These are phyloP conservation scores for Sphenodon punctatus DNA, from an alignment of 2,797 vertebrate genomes.

Conservation along the genomic window DNA sequence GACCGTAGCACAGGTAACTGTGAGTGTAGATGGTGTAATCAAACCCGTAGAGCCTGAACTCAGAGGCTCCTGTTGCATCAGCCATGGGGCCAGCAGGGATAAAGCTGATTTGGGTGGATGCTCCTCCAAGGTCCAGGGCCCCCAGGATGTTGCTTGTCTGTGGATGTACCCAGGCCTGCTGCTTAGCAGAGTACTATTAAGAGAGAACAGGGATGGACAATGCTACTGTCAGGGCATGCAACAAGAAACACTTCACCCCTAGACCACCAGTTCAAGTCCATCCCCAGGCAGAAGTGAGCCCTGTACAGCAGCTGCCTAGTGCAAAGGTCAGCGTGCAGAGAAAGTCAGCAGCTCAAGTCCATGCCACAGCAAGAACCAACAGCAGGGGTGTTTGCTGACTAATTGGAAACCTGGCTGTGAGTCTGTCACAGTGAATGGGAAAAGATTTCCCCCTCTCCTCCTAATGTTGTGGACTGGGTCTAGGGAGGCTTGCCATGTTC, in stretches of 20 bases:
- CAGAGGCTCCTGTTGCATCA: slow-evolving; percentile 50
- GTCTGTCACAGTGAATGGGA: too few species aligned
- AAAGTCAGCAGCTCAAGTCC: too few species aligned
- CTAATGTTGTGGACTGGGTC: too few species aligned
- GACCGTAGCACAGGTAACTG: slow-evolving; percentile 88
- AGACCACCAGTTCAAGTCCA: background rate
- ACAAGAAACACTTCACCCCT: background rate
- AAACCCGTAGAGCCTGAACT: slow-evolving; percentile 81
- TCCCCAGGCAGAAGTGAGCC: background rate
- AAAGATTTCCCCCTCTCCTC: too few species aligned
- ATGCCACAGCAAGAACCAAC: too few species aligned
- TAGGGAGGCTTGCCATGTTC: too few species aligned
- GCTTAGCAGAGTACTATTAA: slow-evolving; percentile 58
- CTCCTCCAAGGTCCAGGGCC: slow-evolving; percentile 86
- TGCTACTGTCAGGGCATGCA: too few species aligned
- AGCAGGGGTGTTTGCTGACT: too few species aligned
- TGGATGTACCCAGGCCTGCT: slow-evolving; percentile 18
- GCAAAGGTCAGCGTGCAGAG: background rate
- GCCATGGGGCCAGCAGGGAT: slow-evolving; percentile 56
- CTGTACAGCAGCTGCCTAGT: background rate
- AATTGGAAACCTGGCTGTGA: too few species aligned
- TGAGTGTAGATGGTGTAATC: slow-evolving; percentile 86
- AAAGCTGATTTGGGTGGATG: slow-evolving; percentile 88
- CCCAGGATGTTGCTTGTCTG: slow-evolving; percentile 64
- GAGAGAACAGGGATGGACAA: background rate